Conservation (phyloP, 2,797 vertebrate genomes). For the Clarias laeviceps region DNA sequence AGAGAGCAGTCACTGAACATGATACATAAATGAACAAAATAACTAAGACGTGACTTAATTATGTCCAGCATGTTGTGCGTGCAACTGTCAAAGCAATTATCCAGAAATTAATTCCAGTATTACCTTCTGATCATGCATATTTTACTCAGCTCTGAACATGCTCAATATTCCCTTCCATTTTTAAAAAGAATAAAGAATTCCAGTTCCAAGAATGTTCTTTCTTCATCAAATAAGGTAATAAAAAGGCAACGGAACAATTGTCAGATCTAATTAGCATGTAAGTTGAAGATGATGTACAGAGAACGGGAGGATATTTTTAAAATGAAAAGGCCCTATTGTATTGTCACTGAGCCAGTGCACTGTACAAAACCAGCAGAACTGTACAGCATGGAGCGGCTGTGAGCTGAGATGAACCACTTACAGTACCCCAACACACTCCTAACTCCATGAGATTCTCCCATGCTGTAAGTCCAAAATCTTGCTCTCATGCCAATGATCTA, state of each 20-base stretch:
- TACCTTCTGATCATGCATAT: neutral
- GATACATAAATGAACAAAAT: neutral
- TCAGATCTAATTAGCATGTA: slow-evolving; percentile 24
- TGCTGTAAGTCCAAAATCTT: slow-evolving; percentile 56
- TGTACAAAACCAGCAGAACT: slow-evolving; percentile 27
- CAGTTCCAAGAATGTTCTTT: neutral
- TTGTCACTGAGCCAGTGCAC: slow-evolving; percentile 27
- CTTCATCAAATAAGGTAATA: slow-evolving; percentile 27
- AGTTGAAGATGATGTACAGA: slow-evolving; percentile 30
- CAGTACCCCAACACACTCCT: slow-evolving; percentile 53
- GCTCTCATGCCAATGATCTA: slow-evolving; percentile 33
- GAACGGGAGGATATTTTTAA: slow-evolving; percentile 68
- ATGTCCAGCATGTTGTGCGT: neutral
- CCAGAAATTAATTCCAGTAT: neutral
- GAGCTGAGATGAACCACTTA: slow-evolving; percentile 66
- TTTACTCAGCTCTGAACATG: neutral
- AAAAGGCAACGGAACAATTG: slow-evolving; percentile 21
- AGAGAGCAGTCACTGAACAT: neutral
- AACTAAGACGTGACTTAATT: neutral
- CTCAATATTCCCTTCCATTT: neutral
- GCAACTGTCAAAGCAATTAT: neutral
- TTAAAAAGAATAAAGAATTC: neutral
- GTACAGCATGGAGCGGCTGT: slow-evolving; percentile 50
- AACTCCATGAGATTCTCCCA: slow-evolving; percentile 55
- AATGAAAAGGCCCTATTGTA: slow-evolving; percentile 47